Conservation (phyloP, 2,113 vertebrate species). For the Syrrhaptes paradoxus region DNA sequence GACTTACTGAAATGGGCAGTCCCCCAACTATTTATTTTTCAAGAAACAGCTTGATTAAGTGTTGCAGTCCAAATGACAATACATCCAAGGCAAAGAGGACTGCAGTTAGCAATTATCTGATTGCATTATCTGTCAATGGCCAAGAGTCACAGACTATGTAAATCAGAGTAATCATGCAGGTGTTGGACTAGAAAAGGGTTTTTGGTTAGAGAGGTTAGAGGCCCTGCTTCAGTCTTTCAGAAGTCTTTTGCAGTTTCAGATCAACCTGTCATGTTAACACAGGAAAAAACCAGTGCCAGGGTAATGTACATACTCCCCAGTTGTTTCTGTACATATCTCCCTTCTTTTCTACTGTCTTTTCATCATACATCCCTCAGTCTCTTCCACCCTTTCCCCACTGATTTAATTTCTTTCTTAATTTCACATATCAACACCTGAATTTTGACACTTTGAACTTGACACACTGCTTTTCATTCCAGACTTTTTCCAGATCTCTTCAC, state of each 20-base stretch:
- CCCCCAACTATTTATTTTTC: background rate
- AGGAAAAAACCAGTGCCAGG: background rate
- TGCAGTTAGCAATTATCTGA: background rate
- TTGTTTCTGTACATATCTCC: background rate
- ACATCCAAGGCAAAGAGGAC: background rate
- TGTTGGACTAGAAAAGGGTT: background rate
- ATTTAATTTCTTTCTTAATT: background rate
- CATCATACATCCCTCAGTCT: background rate
- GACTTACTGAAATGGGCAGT: background rate
- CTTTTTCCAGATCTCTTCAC: background rate
- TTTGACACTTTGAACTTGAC: background rate
- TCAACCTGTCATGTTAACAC: background rate
- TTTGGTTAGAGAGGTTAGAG: background rate
- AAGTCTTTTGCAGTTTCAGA: background rate
- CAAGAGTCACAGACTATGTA: background rate
- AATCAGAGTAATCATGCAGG: background rate
- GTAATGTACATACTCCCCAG: background rate
- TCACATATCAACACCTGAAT: background rate
- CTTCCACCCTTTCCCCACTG: background rate
- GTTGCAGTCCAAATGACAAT: background rate
- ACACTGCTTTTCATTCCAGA: background rate
- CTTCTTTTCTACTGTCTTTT: background rate
- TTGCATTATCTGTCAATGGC: background rate
- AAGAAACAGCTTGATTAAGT: background rate
- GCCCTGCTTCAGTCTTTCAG: background rate